A percentile compares a stretch with the other conserved stretches of the same genome.
Evolutionary conservation across 2,797 vertebrate species (phyloP).

Genomic region (Iguana delicatissima): DNA sequence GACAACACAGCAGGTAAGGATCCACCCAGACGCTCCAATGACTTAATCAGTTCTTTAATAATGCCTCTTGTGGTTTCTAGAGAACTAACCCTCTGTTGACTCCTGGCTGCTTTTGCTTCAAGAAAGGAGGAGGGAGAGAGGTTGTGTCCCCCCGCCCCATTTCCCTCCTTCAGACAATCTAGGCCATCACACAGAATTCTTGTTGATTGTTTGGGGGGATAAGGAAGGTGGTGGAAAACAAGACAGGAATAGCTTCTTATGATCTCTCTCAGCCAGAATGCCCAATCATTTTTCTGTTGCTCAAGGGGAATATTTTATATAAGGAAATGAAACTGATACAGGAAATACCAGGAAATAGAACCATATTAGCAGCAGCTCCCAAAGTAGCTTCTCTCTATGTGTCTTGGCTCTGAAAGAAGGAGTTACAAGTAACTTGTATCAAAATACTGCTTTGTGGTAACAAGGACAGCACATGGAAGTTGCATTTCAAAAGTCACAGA

Average conservation of each 20-base stretch:
- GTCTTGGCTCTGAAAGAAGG: background rate
- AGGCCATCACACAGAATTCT: background rate
- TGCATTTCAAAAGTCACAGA: no score
- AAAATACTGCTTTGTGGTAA: background rate
- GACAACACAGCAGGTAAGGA: constrained; percentile 32
- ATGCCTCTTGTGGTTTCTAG: constrained; percentile 24
- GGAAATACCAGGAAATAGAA: no score
- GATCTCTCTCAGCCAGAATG: background rate
- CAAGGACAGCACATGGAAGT: no score
- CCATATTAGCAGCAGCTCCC: background rate
- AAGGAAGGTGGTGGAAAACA: background rate
- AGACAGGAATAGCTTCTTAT: background rate
- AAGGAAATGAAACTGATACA: background rate
- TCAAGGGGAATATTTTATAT: constrained; percentile 3
- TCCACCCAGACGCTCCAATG: constrained; percentile 22
- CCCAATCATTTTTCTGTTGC: background rate
- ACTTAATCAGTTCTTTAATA: constrained; percentile 37
- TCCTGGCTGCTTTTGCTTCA: constrained; percentile 7
- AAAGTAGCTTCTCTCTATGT: background rate
- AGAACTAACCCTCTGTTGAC: background rate
- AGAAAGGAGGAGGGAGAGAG: background rate
- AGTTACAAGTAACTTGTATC: no score
- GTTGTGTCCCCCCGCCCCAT: no score
- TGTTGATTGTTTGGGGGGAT: background rate
- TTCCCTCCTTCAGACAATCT: background rate